Evolutionary conservation across 92 coral and sea anemone genomes (phyloP).

Genomic region (Nematostella vectensis): DNA sequence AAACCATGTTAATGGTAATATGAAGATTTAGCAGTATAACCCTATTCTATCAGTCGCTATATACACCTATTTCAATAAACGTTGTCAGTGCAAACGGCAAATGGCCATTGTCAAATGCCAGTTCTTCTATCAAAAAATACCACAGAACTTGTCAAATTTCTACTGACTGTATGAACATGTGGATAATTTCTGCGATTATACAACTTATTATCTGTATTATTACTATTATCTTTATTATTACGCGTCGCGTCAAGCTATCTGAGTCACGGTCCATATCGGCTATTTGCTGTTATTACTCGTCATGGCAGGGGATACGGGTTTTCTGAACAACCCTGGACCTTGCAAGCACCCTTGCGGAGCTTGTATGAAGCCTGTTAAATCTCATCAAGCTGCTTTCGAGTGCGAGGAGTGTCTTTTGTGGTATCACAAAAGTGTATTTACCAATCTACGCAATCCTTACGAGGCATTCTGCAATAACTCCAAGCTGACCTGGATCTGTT

Average conservation of each 20-base stretch:
- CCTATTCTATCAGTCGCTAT: too few species aligned
- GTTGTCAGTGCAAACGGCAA: too few species aligned
- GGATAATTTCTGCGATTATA: too few species aligned
- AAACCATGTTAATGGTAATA: too few species aligned
- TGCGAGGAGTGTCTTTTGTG: constrained; percentile 24
- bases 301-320: not conserved
- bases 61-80: too few species aligned
- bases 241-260: not conserved
- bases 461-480: constrained; percentile 18
- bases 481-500: constrained; percentile 18
- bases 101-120: too few species aligned
- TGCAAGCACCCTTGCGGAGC: constrained; percentile 19
- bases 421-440: constrained; percentile 27
- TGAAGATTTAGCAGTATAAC: too few species aligned
- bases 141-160: too few species aligned
- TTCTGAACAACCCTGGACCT: not conserved
- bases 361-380: constrained; percentile 20
- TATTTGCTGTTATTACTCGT: not conserved
- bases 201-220: too few species aligned
- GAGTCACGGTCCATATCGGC: not conserved
- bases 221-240: too few species aligned
- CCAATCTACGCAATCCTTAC: constrained; percentile 2
- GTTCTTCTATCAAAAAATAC: too few species aligned
- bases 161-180: too few species aligned
- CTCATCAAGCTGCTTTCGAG: constrained; percentile 18